A percentile compares a stretch with the other conserved stretches of the same genome.
These are phyloP conservation scores for Bombus balteatus DNA, from an alignment of 1,140 invertebrate genomes.

Conservation along the genomic window DNA sequence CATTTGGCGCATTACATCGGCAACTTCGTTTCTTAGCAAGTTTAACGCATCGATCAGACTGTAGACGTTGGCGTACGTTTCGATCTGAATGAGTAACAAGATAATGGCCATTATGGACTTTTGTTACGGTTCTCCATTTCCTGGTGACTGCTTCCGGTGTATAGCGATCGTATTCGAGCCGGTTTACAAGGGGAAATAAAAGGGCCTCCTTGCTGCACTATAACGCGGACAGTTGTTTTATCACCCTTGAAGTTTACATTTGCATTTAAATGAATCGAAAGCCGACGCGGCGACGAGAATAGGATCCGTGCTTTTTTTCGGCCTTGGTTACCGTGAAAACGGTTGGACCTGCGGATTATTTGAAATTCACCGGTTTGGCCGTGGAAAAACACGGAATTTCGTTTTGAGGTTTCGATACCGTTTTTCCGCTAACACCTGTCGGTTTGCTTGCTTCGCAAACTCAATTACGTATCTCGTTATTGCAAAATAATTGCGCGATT, in stretches of 20 bases:
- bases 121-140: neutral
- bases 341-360: neutral
- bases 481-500: conserved; percentile 5
- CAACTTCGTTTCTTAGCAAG: no score
- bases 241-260: conserved; percentile 14
- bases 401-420: conserved; percentile 11
- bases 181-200: neutral
- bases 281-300: no score
- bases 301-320: neutral
- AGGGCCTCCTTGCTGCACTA: no score
- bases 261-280: conserved; percentile 28
- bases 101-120: neutral
- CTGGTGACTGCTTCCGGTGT: no score
- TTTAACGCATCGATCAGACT: neutral
- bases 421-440: neutral
- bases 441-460: neutral
- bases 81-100: neutral
- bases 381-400: neutral
- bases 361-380: conserved; percentile 1
- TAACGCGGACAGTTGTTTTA: conserved; percentile 8
- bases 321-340: neutral
- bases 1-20: neutral
- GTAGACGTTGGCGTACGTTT: neutral
- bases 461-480: conserved; percentile 14
- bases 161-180: neutral